Percentiles rank a stretch among this genome's conserved stretches.
phyloP scores from a whole-genome alignment of 2,888 invertebrate species.

The Ectropis crepuscularia region DNA sequence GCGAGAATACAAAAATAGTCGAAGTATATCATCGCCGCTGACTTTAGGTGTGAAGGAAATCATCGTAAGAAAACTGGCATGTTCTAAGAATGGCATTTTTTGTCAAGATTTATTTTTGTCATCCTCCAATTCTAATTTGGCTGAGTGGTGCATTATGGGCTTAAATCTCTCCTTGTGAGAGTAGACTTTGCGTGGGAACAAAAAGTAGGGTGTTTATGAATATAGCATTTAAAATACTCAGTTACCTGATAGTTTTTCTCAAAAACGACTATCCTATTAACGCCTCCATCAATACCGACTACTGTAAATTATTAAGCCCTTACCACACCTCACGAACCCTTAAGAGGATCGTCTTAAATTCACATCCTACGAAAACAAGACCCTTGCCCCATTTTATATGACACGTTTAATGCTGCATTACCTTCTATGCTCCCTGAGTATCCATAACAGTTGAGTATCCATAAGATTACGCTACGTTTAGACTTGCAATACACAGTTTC shows the following conservation, averaged over 20 bases:
- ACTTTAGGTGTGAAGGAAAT: too few relatives aligned
- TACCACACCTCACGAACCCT: slow-evolving; percentile 16
- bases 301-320: slow-evolving; percentile 19
- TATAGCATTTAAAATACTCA: background rate
- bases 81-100: too few relatives aligned
- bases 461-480: slow-evolving; percentile 1
- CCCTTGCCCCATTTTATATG: slow-evolving; percentile 25
- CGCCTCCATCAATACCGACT: slow-evolving; percentile 18
- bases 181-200: too few relatives aligned
- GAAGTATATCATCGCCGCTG: too few relatives aligned
- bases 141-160: too few relatives aligned
- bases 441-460: slow-evolving; percentile 19
- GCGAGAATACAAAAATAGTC: too few relatives aligned
- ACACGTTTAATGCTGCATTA: slow-evolving; percentile 27
- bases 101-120: too few relatives aligned
- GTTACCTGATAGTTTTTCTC: too few relatives aligned
- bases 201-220: too few relatives aligned
- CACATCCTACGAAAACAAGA: slow-evolving; percentile 29
- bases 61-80: too few relatives aligned
- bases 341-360: slow-evolving; percentile 30
- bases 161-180: too few relatives aligned
- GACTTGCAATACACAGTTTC: background rate
- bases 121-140: too few relatives aligned
- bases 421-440: slow-evolving; percentile 14
- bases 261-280: background rate